Base-by-base conservation (phyloP, 2,113 vertebrate genomes). In the Nothobranchius furzeri region DNA sequence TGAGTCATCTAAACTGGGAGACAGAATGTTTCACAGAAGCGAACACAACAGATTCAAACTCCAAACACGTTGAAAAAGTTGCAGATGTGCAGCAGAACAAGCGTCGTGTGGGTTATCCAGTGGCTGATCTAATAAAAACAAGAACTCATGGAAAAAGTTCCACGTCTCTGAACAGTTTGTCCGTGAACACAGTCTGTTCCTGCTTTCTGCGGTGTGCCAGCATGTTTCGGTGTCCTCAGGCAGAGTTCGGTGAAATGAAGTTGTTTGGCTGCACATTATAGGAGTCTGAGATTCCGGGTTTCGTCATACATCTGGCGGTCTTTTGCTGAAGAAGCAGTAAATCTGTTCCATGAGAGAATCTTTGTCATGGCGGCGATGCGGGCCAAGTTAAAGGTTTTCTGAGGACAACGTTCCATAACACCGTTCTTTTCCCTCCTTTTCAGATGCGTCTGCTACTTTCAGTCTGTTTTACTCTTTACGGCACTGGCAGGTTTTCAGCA, bases 281-380 rank as follows among this genome's bases (percentile, higher is more conserved):
- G 57, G 80, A 62, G 70, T 60, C 60, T 64, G 70, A 62, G 9
- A 62, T 70, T 35, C 69, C 64, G 75, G 62, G 68, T 66, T 61
- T 67, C 64, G 73, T 79, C 71, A 57, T 55, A 58, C 62, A 72
- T 73, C 83, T 69, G 68, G 64, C 50, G 68, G 36, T 42, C 64
- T 75, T 53, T 64, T 8, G 48, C 56, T 57, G 36, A 68, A 83
- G 71, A 50, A 11, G 60, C 12, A 42, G 53, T 78, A 83, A 85
- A 87, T 87, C 73, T 75, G 76, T 60, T 87, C 81, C 84, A 79
- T 83, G 84, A 85, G 81, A 87, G 85, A 79, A 77, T 78, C 73
- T 70, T 62, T 59, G 74, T 52, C 49, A 53, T 75, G 36, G 68
- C 86, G 76, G 73, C 2, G 51, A 52, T 69, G 14, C 42, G 30